phyloP scores from a whole-genome alignment of 2,113 vertebrate species.

The Myanophis thanlyinensis region DNA sequence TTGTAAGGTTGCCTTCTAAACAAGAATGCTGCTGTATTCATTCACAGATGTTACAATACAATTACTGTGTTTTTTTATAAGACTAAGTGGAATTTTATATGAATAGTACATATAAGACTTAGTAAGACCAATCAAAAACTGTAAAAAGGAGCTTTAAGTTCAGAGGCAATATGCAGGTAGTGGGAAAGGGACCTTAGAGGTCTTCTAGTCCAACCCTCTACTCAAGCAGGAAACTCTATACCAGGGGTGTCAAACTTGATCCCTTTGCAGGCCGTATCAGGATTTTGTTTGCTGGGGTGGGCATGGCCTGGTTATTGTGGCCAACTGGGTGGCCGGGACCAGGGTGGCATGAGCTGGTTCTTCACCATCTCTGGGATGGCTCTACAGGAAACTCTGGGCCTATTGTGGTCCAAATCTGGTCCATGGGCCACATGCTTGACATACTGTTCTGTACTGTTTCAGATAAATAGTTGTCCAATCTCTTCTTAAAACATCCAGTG shows the following conservation, averaged over 20 bases:
- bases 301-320: too few species aligned
- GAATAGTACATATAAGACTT: not conserved
- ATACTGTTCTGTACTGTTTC: not conserved
- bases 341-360: too few species aligned
- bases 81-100: not conserved
- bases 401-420: too few species aligned
- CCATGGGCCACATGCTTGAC: accelerated
- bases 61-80: not conserved
- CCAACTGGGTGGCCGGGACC: too few species aligned
- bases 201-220: not conserved
- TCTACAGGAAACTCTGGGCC: too few species aligned
- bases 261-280: too few species aligned
- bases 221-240: not conserved
- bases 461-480: too few species aligned
- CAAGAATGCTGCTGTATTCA: not conserved
- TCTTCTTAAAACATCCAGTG: not conserved
- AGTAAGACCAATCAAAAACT: not conserved
- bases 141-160: not conserved
- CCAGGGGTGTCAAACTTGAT: too few species aligned
- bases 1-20: not conserved
- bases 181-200: not conserved
- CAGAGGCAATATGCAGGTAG: not conserved
- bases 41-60: not conserved
- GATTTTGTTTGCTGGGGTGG: too few species aligned
- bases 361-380: too few species aligned